A percentile compares a stretch with the other conserved stretches of the same genome.
Evolutionary conservation across 2,888 invertebrate genomes (phyloP).

Genomic region (Dynastes tityus): DNA sequence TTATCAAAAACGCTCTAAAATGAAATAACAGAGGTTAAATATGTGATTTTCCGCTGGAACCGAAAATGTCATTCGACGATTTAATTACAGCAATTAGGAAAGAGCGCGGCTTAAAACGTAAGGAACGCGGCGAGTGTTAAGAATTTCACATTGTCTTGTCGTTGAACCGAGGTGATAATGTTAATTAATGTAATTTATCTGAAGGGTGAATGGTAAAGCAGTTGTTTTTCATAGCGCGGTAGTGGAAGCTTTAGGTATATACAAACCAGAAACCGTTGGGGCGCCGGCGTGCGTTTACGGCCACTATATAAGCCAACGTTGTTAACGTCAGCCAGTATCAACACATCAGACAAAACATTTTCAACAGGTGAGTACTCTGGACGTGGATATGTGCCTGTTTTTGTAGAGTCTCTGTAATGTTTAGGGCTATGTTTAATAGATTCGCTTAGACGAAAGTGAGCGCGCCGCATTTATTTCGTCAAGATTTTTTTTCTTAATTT

Average conservation of each 20-base stretch:
- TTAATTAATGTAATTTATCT: constrained; percentile 48
- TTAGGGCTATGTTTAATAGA: not conserved
- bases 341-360: constrained; percentile 54
- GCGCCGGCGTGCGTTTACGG: constrained; percentile 57
- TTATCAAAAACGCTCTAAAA: too few relatives aligned
- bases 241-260: constrained; percentile 12
- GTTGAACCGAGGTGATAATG: constrained; percentile 34
- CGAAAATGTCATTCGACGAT: constrained; percentile 15
- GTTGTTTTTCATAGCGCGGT: constrained; percentile 42
- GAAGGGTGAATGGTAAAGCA: constrained; percentile 40
- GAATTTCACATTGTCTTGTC: constrained; percentile 34
- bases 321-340: constrained; percentile 56
- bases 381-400: constrained; percentile 32
- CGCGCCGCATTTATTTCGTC: not conserved
- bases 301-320: constrained; percentile 57
- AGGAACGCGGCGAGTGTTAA: constrained; percentile 4
- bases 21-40: too few relatives aligned
- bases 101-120: not conserved
- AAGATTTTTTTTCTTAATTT: not conserved
- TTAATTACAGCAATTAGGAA: constrained; percentile 29
- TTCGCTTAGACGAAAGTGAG: not conserved
- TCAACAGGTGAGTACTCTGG: constrained; percentile 57
- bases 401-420: constrained; percentile 34
- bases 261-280: constrained; percentile 37
- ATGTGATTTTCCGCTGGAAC: not conserved